These are phyloP conservation scores for Orussus abietinus DNA, from an alignment of 1,140 invertebrate genomes.

Conservation along the genomic window DNA sequence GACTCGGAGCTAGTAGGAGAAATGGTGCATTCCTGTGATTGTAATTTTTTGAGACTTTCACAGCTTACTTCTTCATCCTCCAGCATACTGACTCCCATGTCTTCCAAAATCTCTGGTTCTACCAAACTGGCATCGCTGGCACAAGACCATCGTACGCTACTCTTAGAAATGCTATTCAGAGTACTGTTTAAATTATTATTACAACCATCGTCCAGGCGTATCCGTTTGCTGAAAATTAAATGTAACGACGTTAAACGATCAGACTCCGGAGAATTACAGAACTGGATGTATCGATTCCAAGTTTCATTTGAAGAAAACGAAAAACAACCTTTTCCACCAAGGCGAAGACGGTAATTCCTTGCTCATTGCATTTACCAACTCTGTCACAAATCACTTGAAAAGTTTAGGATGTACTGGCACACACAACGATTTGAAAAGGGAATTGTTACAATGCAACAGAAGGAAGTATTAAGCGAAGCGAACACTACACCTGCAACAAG, in stretches of 20 bases:
- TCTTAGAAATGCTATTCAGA: slow-evolving; percentile 24
- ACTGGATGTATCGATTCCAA: neutral
- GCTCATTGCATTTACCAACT: neutral
- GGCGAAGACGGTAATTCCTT: slow-evolving; percentile 4
- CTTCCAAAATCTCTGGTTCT: slow-evolving; percentile 49
- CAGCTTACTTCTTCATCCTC: slow-evolving; percentile 39
- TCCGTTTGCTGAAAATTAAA: slow-evolving; percentile 37
- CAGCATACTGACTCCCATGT: slow-evolving; percentile 51
- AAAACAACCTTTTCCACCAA: slow-evolving; percentile 18
- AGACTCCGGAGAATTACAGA: neutral
- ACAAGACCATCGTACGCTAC: slow-evolving; percentile 36
- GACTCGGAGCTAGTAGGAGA: slow-evolving; percentile 26
- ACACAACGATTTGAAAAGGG: too few relatives aligned
- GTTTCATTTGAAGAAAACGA: neutral
- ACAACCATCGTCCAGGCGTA: slow-evolving; percentile 39
- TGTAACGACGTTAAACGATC: neutral
- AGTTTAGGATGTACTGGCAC: too few relatives aligned
- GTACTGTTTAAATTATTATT: slow-evolving; percentile 42
- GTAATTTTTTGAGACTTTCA: slow-evolving; percentile 34
- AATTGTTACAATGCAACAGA: too few relatives aligned
- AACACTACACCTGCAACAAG: too few relatives aligned
- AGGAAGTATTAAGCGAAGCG: too few relatives aligned
- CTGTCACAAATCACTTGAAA: too few relatives aligned
- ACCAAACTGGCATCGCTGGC: slow-evolving; percentile 42
- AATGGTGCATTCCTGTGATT: slow-evolving; percentile 30